phyloP scores from a whole-genome alignment of 2,797 vertebrate genomes.

The Masticophis lateralis region DNA sequence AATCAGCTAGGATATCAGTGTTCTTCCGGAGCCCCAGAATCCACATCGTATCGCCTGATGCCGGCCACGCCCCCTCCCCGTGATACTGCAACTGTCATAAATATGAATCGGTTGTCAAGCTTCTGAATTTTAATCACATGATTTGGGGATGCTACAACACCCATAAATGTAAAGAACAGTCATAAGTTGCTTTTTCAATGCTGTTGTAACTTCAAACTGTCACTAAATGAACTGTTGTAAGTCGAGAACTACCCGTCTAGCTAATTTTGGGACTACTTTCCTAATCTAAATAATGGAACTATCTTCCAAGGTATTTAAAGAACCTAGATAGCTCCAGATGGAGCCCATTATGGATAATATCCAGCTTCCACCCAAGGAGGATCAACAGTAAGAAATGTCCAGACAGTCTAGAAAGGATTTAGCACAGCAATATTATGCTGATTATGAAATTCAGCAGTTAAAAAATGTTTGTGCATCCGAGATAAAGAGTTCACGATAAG shows the following conservation, averaged over 20 bases:
- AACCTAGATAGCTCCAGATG: background rate
- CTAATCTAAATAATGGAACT: background rate
- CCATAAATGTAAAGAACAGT: no score
- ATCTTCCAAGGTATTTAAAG: background rate
- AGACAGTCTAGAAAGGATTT: slow-evolving; percentile 47
- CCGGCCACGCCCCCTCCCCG: no score
- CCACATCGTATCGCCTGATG: no score
- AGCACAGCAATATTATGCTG: slow-evolving; percentile 51
- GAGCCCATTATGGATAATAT: background rate
- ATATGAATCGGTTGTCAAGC: no score
- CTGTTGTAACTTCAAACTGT: no score
- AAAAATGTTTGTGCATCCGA: slow-evolving; percentile 71
- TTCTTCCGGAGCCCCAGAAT: no score
- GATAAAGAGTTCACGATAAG: slow-evolving; percentile 72
- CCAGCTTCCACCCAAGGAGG: background rate
- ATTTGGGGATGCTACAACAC: no score
- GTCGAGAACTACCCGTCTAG: background rate
- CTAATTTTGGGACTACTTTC: background rate
- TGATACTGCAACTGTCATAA: no score
- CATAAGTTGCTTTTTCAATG: no score
- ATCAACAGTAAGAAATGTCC: slow-evolving; percentile 6
- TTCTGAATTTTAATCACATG: no score
- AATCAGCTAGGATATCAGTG: no score
- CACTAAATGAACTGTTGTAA: no score
- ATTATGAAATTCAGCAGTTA: slow-evolving; percentile 60